phyloP scores from a whole-genome alignment of 2,797 vertebrate species.

The Pseudocheirus occidentalis region DNA sequence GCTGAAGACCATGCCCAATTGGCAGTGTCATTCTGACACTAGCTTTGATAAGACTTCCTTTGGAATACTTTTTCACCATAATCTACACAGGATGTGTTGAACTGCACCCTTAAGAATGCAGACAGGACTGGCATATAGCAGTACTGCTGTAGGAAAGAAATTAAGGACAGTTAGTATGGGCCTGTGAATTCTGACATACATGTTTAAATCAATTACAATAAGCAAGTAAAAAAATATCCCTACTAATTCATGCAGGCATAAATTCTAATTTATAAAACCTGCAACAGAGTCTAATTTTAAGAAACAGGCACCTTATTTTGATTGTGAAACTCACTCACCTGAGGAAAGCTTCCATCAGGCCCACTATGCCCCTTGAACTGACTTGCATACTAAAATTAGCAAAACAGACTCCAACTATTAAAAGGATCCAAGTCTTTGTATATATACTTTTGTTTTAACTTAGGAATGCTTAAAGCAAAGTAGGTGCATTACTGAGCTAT shows the following conservation, averaged over 20 bases:
- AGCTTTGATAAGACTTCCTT: conserved; percentile 93
- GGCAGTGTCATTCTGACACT: conserved; percentile 90
- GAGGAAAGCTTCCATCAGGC: conserved; percentile 85
- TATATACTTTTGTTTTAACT: conserved; percentile 80
- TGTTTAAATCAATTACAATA: conserved; percentile 92
- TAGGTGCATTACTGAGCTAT: conserved; percentile 82
- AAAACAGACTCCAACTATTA: conserved; percentile 86
- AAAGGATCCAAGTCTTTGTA: conserved; percentile 82
- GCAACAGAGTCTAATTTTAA: conserved; percentile 84
- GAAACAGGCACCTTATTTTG: conserved; percentile 85
- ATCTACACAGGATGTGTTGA: conserved; percentile 99
- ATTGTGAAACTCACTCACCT: conserved; percentile 84
- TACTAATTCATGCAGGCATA: conserved; percentile 89
- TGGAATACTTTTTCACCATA: conserved; percentile 96
- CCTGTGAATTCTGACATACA: conserved; percentile 99
- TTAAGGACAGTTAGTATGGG: conserved; percentile 99
- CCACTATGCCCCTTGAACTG: conserved; percentile 86
- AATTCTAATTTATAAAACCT: conserved; percentile 86
- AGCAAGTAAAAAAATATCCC: conserved; percentile 91
- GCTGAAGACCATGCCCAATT: conserved; percentile 89
- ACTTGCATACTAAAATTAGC: conserved; percentile 83
- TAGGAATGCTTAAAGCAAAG: conserved; percentile 83
- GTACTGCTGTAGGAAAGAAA: conserved; percentile 99
- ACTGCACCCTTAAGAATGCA: conserved; percentile 99
- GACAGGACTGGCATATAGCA: conserved; percentile 99